phyloP scores from a whole-genome alignment of 2,888 invertebrate genomes.

The Lepidochrysops patricia region DNA sequence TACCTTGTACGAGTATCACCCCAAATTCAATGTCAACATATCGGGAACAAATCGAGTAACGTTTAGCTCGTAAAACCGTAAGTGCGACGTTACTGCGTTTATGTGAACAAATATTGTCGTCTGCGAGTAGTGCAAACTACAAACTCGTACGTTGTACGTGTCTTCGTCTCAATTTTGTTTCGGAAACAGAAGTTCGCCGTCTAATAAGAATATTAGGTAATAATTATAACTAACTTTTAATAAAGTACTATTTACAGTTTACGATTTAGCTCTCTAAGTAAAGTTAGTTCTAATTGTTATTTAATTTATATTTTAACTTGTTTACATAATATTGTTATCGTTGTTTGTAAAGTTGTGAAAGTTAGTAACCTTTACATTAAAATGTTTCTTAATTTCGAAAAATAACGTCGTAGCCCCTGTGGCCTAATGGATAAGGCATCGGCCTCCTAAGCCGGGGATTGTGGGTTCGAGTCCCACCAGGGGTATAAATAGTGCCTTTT shows the following conservation, averaged over 20 bases:
- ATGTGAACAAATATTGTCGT: slow-evolving; percentile 8
- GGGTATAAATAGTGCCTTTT: slow-evolving; percentile 52
- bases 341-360: no score
- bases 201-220: no score
- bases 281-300: no score
- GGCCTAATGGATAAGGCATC: slow-evolving; percentile 86
- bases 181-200: no score
- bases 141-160: background rate
- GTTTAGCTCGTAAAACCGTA: background rate
- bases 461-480: slow-evolving; percentile 86
- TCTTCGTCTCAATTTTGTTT: background rate
- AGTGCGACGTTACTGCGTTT: background rate
- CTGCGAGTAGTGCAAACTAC: background rate
- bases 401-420: slow-evolving; percentile 72
- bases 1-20: background rate
- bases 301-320: no score
- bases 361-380: background rate
- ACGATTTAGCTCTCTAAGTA: background rate
- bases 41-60: background rate
- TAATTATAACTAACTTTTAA: no score
- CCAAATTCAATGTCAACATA: slow-evolving; percentile 2
- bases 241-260: background rate
- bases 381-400: background rate
- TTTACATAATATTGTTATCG: no score
- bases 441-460: slow-evolving; percentile 86